Evolutionary conservation across 2,888 invertebrate genomes (phyloP).

Genomic region (Penaeus monodon): DNA sequence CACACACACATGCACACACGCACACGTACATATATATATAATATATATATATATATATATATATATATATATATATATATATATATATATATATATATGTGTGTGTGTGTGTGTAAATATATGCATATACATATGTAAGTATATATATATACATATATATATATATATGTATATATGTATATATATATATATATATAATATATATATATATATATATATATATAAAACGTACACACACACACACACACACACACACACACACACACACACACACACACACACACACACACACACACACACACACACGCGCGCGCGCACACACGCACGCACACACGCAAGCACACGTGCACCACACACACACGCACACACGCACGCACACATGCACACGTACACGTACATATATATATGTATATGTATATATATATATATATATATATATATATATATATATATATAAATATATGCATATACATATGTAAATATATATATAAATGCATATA

Average conservation of each 20-base stretch:
- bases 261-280: not conserved
- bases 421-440: slow-evolving; percentile 16
- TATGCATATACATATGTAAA: slow-evolving; percentile 11
- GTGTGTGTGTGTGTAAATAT: not conserved
- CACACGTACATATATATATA: no score
- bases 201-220: not conserved
- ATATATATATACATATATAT: not conserved
- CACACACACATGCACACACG: slow-evolving; percentile 20
- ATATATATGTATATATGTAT: not conserved
- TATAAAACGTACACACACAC: not conserved
- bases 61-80: not conserved
- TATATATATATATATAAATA: slow-evolving; percentile 7
- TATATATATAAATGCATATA: slow-evolving; percentile 14
- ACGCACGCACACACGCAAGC: not conserved
- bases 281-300: not conserved
- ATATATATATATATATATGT: not conserved
- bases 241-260: no score
- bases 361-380: no score
- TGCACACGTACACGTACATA: not conserved
- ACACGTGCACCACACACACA: not conserved
- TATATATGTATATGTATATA: not conserved
- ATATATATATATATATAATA: no score
- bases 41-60: no score
- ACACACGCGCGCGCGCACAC: not conserved
- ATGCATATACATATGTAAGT: not conserved